These are phyloP conservation scores for Salvator merianae DNA, from an alignment of 2,113 vertebrate genomes.

Conservation along the genomic window DNA sequence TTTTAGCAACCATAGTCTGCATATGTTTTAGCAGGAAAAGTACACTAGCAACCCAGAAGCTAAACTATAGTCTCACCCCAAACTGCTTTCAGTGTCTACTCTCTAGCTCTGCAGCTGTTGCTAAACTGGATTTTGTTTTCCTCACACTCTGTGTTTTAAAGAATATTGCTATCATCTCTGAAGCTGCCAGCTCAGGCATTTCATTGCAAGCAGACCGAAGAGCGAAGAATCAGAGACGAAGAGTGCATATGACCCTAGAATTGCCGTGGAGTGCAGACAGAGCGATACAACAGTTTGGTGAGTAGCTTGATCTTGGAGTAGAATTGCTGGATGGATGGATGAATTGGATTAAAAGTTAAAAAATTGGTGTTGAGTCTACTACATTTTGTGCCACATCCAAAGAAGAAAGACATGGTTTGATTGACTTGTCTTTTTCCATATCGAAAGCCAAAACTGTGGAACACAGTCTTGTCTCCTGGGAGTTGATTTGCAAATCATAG, in stretches of 20 bases:
- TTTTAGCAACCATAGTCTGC: not conserved
- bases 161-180: slow-evolving; percentile 98
- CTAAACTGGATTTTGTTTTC: not conserved
- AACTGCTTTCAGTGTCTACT: not conserved
- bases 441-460: not conserved
- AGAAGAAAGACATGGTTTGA: not conserved
- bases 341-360: not conserved
- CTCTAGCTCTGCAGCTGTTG: not conserved
- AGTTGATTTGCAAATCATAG: not conserved
- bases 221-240: slow-evolving; percentile 93
- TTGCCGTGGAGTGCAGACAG: slow-evolving; percentile 96
- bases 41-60: not conserved
- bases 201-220: slow-evolving; percentile 95
- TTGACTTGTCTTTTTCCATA: not conserved
- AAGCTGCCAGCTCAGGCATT: slow-evolving; percentile 97
- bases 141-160: slow-evolving; percentile 49
- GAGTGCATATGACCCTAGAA: slow-evolving; percentile 97
- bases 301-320: slow-evolving; percentile 28
- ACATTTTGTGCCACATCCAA: not conserved
- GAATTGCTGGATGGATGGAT: not conserved
- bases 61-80: no score
- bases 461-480: not conserved
- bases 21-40: not conserved
- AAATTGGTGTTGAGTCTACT: not conserved
- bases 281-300: slow-evolving; percentile 97